Conservation (phyloP, 2,113 vertebrate species). For the Corythornis madagascariensis region DNA sequence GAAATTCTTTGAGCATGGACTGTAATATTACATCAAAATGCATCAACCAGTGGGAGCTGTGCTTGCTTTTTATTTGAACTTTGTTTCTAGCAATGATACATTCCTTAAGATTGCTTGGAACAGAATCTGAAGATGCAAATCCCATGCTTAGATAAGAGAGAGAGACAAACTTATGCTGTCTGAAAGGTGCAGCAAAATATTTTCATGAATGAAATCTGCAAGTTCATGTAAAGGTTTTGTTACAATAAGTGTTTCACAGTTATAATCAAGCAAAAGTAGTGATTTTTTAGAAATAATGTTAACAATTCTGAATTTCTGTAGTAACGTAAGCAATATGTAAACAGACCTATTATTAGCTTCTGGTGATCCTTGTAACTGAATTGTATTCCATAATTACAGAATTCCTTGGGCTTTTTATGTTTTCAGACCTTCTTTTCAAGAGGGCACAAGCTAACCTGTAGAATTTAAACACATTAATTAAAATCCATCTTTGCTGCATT, state of each 20-base stretch:
- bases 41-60: neutral
- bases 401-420: neutral
- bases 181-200: neutral
- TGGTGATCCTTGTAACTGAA: neutral
- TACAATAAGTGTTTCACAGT: neutral
- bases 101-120: neutral
- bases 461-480: neutral
- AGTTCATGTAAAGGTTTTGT: neutral
- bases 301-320: neutral
- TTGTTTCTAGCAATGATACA: fast-evolving
- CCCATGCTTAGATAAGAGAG: neutral
- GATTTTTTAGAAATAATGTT: neutral
- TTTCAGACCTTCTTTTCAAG: neutral
- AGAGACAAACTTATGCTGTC: neutral
- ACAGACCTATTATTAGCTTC: neutral
- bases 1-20: no score
- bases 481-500: neutral
- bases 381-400: neutral
- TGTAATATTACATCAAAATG: neutral
- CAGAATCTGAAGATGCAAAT: neutral
- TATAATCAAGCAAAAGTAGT: neutral
- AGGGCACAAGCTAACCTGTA: neutral
- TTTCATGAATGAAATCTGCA: neutral
- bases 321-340: neutral
- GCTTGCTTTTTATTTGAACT: neutral